phyloP scores from a whole-genome alignment of 2,888 invertebrate species.

The Penaeus monodon region DNA sequence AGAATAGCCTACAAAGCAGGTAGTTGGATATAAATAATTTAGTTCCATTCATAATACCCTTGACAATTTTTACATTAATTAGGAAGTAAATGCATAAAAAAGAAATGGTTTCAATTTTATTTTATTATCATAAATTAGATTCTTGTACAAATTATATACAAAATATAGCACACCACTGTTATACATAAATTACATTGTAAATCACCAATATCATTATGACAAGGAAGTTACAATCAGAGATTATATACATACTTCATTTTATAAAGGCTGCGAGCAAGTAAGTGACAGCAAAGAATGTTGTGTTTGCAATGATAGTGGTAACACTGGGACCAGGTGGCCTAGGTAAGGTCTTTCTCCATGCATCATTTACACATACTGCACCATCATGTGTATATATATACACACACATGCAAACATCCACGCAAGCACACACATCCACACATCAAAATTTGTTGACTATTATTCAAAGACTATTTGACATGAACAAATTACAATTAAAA shows the following conservation, averaged over 20 bases:
- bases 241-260: conserved; percentile 37
- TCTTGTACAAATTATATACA: conserved; percentile 64
- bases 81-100: neutral
- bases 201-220: conserved; percentile 61
- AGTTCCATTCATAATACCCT: no score
- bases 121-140: conserved; percentile 64
- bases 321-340: conserved; percentile 1
- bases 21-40: no score
- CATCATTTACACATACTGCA: conserved; percentile 17
- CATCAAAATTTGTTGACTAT: no score
- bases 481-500: no score
- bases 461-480: no score
- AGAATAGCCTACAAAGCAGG: no score
- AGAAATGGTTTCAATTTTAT: conserved; percentile 17
- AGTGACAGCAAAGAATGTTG: conserved; percentile 20
- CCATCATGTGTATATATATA: conserved; percentile 8
- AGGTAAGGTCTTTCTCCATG: conserved; percentile 12
- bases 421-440: no score
- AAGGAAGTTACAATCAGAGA: conserved; percentile 42
- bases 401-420: neutral
- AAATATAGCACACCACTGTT: conserved; percentile 63
- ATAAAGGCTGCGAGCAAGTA: conserved; percentile 30
- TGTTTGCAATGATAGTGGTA: no score
- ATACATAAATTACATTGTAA: conserved; percentile 59
- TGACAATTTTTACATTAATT: no score